phyloP scores from a whole-genome alignment of 2,113 vertebrate species.

The Heterotilapia buettikoferi region DNA sequence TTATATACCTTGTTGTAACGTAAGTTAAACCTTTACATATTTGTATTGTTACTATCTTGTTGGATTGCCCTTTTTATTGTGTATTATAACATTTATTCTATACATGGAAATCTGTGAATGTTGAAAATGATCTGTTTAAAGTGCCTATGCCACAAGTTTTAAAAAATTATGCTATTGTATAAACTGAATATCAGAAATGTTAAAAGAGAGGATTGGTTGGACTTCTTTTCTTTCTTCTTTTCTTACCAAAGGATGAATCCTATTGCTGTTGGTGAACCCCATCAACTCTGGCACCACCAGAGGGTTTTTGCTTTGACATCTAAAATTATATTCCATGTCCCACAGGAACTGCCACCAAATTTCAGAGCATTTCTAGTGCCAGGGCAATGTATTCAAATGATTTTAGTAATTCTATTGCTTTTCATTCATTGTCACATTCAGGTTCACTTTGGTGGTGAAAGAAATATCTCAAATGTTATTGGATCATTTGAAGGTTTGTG shows the following conservation, averaged over 20 bases:
- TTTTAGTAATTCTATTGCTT: neutral
- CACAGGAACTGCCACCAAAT: neutral
- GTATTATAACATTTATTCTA: neutral
- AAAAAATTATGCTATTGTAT: neutral
- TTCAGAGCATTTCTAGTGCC: neutral
- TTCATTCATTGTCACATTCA: neutral
- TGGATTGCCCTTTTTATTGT: neutral
- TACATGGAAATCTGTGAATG: neutral
- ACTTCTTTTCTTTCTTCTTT: neutral
- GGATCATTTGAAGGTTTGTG: neutral
- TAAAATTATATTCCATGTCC: neutral
- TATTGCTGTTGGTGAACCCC: neutral
- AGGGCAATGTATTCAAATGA: neutral
- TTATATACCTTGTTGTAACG: neutral
- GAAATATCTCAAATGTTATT: neutral
- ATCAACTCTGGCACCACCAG: neutral
- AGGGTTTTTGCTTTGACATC: neutral
- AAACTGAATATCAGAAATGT: neutral
- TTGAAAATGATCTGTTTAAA: neutral
- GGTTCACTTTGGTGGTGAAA: neutral
- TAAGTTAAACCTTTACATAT: neutral
- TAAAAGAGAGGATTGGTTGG: neutral
- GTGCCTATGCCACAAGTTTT: neutral
- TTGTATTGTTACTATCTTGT: neutral
- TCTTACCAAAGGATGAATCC: neutral